Evolutionary conservation across 1,140 invertebrate genomes (phyloP).

Genomic region (Halesus radiatus): DNA sequence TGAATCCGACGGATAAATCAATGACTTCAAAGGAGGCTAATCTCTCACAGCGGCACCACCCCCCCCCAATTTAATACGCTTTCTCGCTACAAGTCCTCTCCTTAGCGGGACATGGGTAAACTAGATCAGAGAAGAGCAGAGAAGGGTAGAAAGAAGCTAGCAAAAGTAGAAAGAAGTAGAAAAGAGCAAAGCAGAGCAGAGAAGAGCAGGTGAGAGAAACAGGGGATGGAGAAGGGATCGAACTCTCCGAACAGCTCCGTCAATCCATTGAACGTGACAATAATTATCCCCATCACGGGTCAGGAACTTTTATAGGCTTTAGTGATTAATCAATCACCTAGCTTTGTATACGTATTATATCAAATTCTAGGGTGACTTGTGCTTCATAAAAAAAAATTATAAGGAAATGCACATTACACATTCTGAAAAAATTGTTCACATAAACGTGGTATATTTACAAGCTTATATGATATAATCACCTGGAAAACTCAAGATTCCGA

Average conservation of each 20-base stretch:
- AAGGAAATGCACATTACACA: too few species aligned
- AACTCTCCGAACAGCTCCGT: neutral
- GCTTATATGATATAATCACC: too few species aligned
- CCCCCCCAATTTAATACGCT: slow-evolving; percentile 3
- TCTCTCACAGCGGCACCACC: neutral
- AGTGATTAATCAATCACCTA: slow-evolving; percentile 25
- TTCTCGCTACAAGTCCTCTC: slow-evolving; percentile 7
- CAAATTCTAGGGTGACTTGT: too few species aligned
- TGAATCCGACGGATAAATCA: neutral
- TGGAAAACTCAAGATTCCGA: too few species aligned
- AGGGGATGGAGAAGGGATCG: neutral
- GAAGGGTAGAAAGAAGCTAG: too few species aligned
- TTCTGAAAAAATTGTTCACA: too few species aligned
- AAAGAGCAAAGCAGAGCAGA: too few species aligned
- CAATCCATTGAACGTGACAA: slow-evolving; percentile 29
- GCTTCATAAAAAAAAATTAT: too few species aligned
- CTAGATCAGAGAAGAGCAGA: too few species aligned
- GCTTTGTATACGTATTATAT: neutral
- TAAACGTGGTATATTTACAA: too few species aligned
- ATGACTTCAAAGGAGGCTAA: neutral
- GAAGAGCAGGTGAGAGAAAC: neutral
- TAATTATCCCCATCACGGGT: neutral
- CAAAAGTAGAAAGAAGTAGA: too few species aligned
- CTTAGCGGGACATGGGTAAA: too few species aligned
- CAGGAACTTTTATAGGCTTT: slow-evolving; percentile 18